Percentiles rank a stretch among this genome's conserved stretches.
Evolutionary conservation across 2,797 vertebrate genomes (phyloP).

Genomic region (Hapalemur alaotrensis): DNA sequence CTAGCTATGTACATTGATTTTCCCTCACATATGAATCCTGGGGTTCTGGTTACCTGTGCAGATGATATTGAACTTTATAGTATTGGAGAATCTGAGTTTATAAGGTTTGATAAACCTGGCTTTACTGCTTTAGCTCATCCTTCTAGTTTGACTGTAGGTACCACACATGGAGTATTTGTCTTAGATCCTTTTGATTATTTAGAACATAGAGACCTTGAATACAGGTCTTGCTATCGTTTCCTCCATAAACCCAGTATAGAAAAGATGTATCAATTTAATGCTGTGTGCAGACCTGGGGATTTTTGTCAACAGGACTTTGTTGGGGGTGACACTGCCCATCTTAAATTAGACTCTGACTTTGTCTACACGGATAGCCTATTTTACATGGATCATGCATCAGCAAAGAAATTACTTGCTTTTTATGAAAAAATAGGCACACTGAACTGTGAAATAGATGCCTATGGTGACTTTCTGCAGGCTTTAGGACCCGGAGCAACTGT

Average conservation of each 20-base stretch:
- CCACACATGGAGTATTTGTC: constrained; percentile 95
- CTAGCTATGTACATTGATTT: constrained; percentile 96
- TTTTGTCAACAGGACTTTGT: background rate
- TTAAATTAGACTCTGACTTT: constrained; percentile 74
- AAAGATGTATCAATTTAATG: constrained; percentile 86
- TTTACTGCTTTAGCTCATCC: constrained; percentile 96
- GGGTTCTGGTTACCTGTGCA: constrained; percentile 92
- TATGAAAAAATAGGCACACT: constrained; percentile 87
- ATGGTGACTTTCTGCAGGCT: constrained; percentile 97
- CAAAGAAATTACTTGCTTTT: constrained; percentile 85
- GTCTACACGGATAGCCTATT: constrained; percentile 98
- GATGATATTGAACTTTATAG: constrained; percentile 97
- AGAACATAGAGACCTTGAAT: constrained; percentile 83
- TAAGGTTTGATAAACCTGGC: constrained; percentile 91
- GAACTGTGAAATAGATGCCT: constrained; percentile 95
- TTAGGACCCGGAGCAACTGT: constrained; percentile 89
- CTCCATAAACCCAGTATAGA: constrained; percentile 94
- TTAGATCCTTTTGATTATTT: constrained; percentile 80
- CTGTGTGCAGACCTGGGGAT: constrained; percentile 80
- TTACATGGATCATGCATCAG: constrained; percentile 89
- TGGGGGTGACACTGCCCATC: background rate
- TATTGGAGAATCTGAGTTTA: constrained; percentile 64
- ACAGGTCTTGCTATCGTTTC: constrained; percentile 86
- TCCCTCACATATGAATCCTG: constrained; percentile 92
- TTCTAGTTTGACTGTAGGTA: constrained; percentile 89